Base-by-base conservation (phyloP, 2,888 invertebrate genomes). In the Chrysodeixis includens region DNA sequence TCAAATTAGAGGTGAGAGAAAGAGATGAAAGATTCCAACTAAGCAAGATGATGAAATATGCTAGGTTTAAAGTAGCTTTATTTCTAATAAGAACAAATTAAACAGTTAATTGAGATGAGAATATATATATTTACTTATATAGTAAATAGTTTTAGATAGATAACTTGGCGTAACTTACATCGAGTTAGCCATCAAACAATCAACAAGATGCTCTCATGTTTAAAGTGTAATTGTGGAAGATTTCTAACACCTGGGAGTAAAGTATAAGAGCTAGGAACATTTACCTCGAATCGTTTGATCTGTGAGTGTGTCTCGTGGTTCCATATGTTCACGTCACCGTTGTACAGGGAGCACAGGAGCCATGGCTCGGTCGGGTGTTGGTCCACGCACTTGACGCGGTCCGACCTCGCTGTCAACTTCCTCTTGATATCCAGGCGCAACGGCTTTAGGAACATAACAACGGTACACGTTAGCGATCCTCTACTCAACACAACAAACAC, bases 281-380 rank as follows among this genome's bases (percentile, higher is more conserved):
- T 84, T 87, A 97, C 97, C 95, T 98, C 98, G 86, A 98, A 98
- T 81, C 98, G 97, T 80, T 95, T 95, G 79, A 98, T 98, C 81
- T 98, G 96, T 83, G 97, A 97, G 92, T 99, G 99, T 71, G 98
- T 98, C 90, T 99, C 99, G 94, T 98, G 98, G 91, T 99, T 99
- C 99, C 99, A 99, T 87, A 99, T 98, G 96, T 99, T 99, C 83
- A 99, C 99, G 95, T 99, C 98, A 82, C 99, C 99, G 95, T 99
- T 99, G 96, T 99, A 99, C 35, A 99, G 96, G 46, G 99, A 98
- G 84, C 99, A 99, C 60, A 99, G 96, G 97, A 99, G 98, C 99
- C 99, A 99, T 78, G 99, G 99, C 90, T 99, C 99, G 49, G 97
- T 96, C 0, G 99, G 99, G 92, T 99, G 99, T 79, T 99, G 96